Conservation (phyloP, 1,140 invertebrate genomes). For the Drosophila lacteicornis region DNA sequence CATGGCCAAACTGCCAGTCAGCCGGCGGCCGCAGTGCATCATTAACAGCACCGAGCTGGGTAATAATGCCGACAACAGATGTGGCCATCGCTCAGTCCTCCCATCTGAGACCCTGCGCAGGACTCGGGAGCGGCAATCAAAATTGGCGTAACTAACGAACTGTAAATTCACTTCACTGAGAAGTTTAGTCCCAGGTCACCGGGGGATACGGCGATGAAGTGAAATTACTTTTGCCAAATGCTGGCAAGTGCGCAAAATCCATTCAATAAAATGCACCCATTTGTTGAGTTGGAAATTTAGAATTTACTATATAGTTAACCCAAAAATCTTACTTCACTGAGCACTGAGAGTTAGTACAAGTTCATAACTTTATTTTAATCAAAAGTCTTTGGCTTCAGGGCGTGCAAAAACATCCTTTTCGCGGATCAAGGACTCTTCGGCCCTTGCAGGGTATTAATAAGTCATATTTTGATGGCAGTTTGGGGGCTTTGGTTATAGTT, state of each 20-base stretch:
- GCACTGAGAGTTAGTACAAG: background rate
- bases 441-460: conserved; percentile 21
- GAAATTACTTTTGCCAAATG: conserved; percentile 15
- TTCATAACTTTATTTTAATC: background rate
- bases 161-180: conserved; percentile 40
- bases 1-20: conserved; percentile 42
- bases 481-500: conserved; percentile 37
- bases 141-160: conserved; percentile 47
- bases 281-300: background rate
- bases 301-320: background rate
- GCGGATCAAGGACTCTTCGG: background rate
- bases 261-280: background rate
- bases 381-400: background rate
- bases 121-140: conserved; percentile 20
- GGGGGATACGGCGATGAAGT: background rate
- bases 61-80: conserved; percentile 59
- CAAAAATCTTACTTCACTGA: background rate
- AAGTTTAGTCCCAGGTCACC: conserved; percentile 7
- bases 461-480: conserved; percentile 29
- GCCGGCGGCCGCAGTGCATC: conserved; percentile 49
- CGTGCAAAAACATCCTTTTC: background rate
- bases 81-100: conserved; percentile 45
- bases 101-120: conserved; percentile 11
- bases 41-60: conserved; percentile 57
- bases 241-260: background rate